Evolutionary conservation across 35 echinoderm and acorn worm genomes (phyloP), one percentile per base, ranked within the genome.

Genomic region (Apostichopus japonicus): DNA sequence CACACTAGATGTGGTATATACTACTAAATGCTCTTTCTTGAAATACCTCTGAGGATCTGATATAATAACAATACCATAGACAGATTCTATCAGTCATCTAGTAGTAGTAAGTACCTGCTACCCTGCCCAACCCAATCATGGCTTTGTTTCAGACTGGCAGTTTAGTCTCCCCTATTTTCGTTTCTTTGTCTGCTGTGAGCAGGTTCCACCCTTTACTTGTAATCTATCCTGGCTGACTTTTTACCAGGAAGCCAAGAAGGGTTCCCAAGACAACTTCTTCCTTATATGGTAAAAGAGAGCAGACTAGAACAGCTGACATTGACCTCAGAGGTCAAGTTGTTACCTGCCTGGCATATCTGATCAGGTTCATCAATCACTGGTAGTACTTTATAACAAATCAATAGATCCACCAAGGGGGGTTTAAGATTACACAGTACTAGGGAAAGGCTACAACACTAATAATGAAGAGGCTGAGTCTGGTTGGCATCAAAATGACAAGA

Each of bases 261-360:
- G 81, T 84, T 84, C 81, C 81, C 81, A 84, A 84, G 81, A 84
- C 81, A 84, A 84, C 81, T 84, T 54, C 51, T 84, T 84, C 81
- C 81, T 84, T 84, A 57, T 84, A 84, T 57, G 81, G 81, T 22
- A 59, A 57, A 19, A 84, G 54, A 58, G 53, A 57, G 54, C 81
- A 84, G 55, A 59, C 81, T 59, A 5, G 6, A 6, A 57, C n/a
- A 57, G 15, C 81, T 58, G 19, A 84, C 81, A 58, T 55, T 84
- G 81, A 84, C 81, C 81, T 24, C 54, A 84, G 24, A 84, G 81
- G 81, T 84, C 81, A 84, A 75, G 16, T 75, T 23, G 6, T 19
- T 15, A 21, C 15, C 71, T 75, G 17, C 71, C 15, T 23, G 15
- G 71, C 71, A 14, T 75, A 75, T 75, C 71, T 75, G 71, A 75